Evolutionary conservation across 2,888 invertebrate genomes (phyloP), one percentile per base, ranked within the genome.

Genomic region (Synanthedon vespiformis): DNA sequence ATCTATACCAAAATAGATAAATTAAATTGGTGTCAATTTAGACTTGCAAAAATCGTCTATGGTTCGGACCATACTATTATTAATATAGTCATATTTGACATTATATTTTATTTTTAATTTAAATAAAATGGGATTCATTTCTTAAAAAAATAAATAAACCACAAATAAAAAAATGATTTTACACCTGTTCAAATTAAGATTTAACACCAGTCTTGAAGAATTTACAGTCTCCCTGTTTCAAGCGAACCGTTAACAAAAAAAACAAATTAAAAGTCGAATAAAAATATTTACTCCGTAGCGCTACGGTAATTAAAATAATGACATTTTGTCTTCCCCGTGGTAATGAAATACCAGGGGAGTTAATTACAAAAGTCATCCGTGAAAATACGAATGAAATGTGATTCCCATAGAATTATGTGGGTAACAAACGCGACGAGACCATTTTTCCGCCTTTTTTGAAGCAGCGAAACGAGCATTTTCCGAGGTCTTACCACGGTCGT

Each of bases 331-430:
- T 54, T 56, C 52, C 53, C 55, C 51, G 40, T 51, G 51, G 57
- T 58, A 60, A 58, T 57, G 56, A 61, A 62, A 60, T 62, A 58
- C 56, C 56, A 54, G 54, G 51, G 54, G 54, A 65, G 57, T 59
- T 59, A 60, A 63, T 61, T 56, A 56, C 27, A 56, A 62, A 67
- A 65, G 57, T 58, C 53, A 58, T 57, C 52, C 54, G 53, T 53
- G 40, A 54, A 53, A 52, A 51, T 55, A 55, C 56, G 57, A 54
- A 58, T 51, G 52, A 54, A 55, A 57, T 60, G 57, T 56, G 56
- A 63, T 70, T 71, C 70, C 63, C 69, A 70, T 64, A 64, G 61
- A 66, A 71, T 67, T 65, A 61, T 59, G 53, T 51, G 50, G 56
- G 57, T 63, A 65, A 68, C 61, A 57, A 67, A 59, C 44, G 6